Evolutionary conservation across 2,888 invertebrate species (phyloP), one percentile per base, ranked within the genome.

Genomic region (Bugulina stolonifera): DNA sequence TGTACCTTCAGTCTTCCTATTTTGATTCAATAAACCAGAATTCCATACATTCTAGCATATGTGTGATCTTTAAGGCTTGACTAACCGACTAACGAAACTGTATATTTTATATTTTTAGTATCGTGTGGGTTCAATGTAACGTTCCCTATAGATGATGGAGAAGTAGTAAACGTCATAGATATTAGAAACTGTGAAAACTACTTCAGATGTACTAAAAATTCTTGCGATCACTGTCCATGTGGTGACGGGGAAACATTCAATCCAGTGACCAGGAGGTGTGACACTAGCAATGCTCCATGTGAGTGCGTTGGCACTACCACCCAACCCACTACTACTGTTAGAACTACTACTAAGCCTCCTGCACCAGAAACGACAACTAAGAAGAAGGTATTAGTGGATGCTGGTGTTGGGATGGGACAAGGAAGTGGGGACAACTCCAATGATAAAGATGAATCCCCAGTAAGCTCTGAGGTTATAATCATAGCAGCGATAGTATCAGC

Each of bases 161-260:
- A 25, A 5, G 55, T 55, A n/a, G n/a, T 14, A n/a, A 64, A 64
- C 32, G 29, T 64, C 64, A 64, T 27, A 32, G 70, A 70, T 23
- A 5, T 32, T 1, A 43, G 70, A 43, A 35, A 52, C n/a, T 70
- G 70, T 54, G 35, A 70, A 5, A 70, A 70, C 70, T 70, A 27
- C 52, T 70, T 27, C 70, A 43, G 43, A 43, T 34, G 35, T 29
- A 54, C 10, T 14, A 23, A 25, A 3, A 22, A 29, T 10, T 25
- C 70, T 5, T 23, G n/a, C 52, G 5, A 5, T 2, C 70, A 70
- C 10, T 70, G 70, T 29, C 70, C 70, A 1, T 70, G 70, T 29
- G 27, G n/a, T 10, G 52, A 43, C 25, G 70, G 70, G 5, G 35
- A 70, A 29, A 70, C 70, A 3, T 70, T 70, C 32, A 70, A 70